phyloP scores from a whole-genome alignment of 2,797 vertebrate genomes.

The Hoplostethus atlanticus region DNA sequence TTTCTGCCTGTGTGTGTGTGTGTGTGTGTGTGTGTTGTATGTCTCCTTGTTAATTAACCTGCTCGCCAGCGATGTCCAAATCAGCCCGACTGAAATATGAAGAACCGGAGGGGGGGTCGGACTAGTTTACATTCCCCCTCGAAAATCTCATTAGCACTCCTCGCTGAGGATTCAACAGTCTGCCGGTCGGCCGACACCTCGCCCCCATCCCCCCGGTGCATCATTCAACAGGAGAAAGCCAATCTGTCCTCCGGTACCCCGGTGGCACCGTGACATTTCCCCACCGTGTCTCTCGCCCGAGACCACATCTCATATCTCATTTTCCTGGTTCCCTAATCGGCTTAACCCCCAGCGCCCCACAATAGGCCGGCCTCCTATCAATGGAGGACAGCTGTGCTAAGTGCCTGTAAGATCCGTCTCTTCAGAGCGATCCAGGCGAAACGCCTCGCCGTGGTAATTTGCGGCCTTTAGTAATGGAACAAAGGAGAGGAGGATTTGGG shows the following conservation, averaged over 20 bases:
- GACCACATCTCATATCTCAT: conserved; percentile 57
- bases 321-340: conserved; percentile 64
- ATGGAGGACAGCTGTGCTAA: conserved; percentile 53
- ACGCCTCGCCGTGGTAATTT: conserved; percentile 37
- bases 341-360: conserved; percentile 55
- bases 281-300: conserved; percentile 21
- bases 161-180: conserved; percentile 15
- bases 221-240: conserved; percentile 37
- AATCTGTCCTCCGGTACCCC: conserved; percentile 25
- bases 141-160: conserved; percentile 61
- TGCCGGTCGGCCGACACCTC: conserved; percentile 21
- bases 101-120: background rate
- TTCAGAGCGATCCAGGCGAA: conserved; percentile 43
- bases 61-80: conserved; percentile 34
- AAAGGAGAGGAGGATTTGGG: conserved; percentile 47
- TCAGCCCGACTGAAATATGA: conserved; percentile 3
- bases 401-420: conserved; percentile 32
- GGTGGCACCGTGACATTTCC: conserved; percentile 51
- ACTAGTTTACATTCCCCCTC: conserved; percentile 35
- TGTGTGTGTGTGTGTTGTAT: conserved; percentile 2
- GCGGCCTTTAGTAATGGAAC: conserved; percentile 34
- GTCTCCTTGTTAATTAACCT: conserved; percentile 53
- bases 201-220: conserved; percentile 21
- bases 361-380: conserved; percentile 41
- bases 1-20: conserved; percentile 12